These are phyloP conservation scores for Cephalopholis sonnerati DNA, from an alignment of 2,113 vertebrate species.

Conservation along the genomic window DNA sequence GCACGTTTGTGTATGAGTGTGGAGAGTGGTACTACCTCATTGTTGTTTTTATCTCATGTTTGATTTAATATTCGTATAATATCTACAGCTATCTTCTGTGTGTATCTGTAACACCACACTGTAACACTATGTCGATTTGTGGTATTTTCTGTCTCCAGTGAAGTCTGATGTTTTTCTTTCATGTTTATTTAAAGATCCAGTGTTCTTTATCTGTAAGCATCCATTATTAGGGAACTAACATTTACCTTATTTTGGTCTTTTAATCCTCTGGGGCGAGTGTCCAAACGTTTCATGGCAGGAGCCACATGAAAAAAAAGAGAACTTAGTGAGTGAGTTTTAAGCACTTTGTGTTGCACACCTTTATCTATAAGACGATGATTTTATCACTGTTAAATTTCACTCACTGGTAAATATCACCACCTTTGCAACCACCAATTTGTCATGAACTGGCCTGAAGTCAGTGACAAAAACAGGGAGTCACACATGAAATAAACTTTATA, in stretches of 20 bases:
- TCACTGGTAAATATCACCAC: background rate
- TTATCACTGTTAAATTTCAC: background rate
- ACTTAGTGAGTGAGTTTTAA: background rate
- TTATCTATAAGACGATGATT: background rate
- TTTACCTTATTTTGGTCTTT: no score
- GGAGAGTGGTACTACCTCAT: constrained; percentile 29
- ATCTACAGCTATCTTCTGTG: background rate
- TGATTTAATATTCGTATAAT: constrained; percentile 2
- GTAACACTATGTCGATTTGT: no score
- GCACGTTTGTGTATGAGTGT: constrained; percentile 5
- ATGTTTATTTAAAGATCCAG: no score
- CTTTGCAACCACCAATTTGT: no score
- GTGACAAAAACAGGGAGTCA: no score
- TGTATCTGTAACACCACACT: background rate
- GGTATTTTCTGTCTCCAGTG: no score
- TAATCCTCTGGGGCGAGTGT: no score
- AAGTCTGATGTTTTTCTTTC: background rate
- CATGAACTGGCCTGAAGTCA: no score
- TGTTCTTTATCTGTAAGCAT: background rate
- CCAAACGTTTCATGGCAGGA: background rate
- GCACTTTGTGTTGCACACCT: background rate
- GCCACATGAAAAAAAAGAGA: background rate
- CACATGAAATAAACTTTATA: no score
- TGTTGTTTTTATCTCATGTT: constrained; percentile 42
- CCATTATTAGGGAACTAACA: no score